phyloP scores from a whole-genome alignment of 2,888 invertebrate species.

The Lasioglossum pauxillum region DNA sequence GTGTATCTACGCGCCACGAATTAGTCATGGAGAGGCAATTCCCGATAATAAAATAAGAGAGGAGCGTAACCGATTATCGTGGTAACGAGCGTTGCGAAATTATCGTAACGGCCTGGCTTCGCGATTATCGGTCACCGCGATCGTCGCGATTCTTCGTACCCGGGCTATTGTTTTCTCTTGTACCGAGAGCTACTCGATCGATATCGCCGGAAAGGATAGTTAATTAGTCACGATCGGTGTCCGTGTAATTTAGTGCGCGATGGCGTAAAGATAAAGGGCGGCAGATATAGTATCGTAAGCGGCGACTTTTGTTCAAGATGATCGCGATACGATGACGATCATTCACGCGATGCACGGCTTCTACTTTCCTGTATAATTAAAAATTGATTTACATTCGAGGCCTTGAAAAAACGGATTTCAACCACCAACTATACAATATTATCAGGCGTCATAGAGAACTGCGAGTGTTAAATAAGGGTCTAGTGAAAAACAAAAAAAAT shows the following conservation, averaged over 20 bases:
- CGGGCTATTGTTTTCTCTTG: conserved; percentile 66
- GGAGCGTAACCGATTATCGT: conserved; percentile 69
- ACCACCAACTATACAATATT: no score
- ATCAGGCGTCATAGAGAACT: no score
- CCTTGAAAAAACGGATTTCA: no score
- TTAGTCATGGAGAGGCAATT: conserved; percentile 76
- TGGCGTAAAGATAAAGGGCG: conserved; percentile 56
- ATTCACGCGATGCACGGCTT: background rate
- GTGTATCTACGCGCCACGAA: conserved; percentile 59
- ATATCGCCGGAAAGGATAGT: conserved; percentile 66
- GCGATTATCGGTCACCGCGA: conserved; percentile 63
- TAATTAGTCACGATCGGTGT: conserved; percentile 75
- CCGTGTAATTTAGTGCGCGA: conserved; percentile 66
- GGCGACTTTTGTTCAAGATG: conserved; percentile 53
- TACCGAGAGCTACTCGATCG: conserved; percentile 59
- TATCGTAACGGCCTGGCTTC: conserved; percentile 59
- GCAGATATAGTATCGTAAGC: conserved; percentile 40
- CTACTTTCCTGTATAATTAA: no score
- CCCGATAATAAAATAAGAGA: conserved; percentile 73
- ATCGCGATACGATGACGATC: conserved; percentile 26
- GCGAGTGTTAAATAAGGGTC: no score
- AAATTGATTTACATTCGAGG: no score
- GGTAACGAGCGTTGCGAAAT: conserved; percentile 72
- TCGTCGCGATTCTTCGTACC: conserved; percentile 69
- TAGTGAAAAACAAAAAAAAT: no score